A percentile compares a stretch with the other conserved stretches of the same genome.
These are phyloP conservation scores for Drosophila willistoni DNA, from an alignment of 1,140 invertebrate genomes.

Conservation along the genomic window DNA sequence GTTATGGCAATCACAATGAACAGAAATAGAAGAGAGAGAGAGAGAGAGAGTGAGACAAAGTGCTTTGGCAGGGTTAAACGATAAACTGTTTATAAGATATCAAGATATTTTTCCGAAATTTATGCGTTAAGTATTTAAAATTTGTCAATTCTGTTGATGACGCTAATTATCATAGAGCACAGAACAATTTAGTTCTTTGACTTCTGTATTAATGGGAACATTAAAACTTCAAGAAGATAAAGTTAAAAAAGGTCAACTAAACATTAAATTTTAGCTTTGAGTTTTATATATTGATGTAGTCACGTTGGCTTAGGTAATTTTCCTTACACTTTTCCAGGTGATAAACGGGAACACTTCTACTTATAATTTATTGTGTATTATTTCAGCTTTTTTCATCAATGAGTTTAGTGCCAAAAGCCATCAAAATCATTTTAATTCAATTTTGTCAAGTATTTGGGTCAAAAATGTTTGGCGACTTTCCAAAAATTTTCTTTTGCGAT, in stretches of 20 bases:
- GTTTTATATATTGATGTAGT: too few relatives aligned
- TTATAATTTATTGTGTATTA: background rate
- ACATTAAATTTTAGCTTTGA: too few relatives aligned
- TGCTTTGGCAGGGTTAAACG: background rate
- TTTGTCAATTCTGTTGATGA: background rate
- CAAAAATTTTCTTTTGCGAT: conserved; percentile 2
- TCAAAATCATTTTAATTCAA: conserved; percentile 50
- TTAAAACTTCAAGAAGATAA: too few relatives aligned
- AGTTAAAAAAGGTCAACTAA: too few relatives aligned
- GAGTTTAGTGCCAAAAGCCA: conserved; percentile 7
- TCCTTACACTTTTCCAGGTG: too few relatives aligned
- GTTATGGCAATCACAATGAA: conserved; percentile 4
- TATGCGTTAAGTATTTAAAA: background rate
- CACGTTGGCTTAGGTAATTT: too few relatives aligned
- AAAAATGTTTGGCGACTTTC: conserved; percentile 29
- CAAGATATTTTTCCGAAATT: background rate
- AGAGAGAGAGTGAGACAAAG: background rate
- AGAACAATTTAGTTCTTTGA: too few relatives aligned
- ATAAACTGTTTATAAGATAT: conserved; percentile 8
- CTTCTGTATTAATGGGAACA: too few relatives aligned
- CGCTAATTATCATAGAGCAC: background rate
- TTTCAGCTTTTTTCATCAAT: background rate
- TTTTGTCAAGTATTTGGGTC: conserved; percentile 28
- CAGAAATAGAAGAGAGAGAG: conserved; percentile 4
- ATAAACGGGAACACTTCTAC: background rate